Evolutionary conservation across 1,140 invertebrate genomes (phyloP).

Genomic region (Lycorma delicatula): DNA sequence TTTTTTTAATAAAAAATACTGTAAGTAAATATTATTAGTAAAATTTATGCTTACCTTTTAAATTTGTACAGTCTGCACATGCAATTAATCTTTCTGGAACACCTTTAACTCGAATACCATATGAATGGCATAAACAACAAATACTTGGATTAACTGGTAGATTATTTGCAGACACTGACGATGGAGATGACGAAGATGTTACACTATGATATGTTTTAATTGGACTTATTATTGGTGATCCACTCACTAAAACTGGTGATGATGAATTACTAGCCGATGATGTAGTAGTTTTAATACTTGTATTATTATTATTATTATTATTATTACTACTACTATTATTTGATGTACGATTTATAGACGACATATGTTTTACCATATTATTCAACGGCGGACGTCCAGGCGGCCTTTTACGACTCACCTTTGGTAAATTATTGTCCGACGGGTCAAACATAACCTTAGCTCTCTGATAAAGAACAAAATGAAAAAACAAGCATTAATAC

Average conservation of each 20-base stretch:
- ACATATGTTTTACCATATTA: too few relatives aligned
- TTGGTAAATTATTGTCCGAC: conserved; percentile 62
- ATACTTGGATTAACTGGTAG: conserved; percentile 1
- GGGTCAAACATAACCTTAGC: conserved; percentile 65
- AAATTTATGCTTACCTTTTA: conserved; percentile 55
- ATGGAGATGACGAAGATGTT: too few relatives aligned
- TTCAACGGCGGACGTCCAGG: neutral
- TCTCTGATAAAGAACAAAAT: conserved; percentile 35
- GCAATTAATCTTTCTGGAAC: conserved; percentile 57
- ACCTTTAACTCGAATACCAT: conserved; percentile 34
- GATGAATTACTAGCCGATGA: too few relatives aligned
- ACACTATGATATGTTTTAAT: too few relatives aligned
- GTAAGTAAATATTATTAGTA: too few relatives aligned
- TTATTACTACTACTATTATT: too few relatives aligned
- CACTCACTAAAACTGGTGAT: too few relatives aligned
- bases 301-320: too few relatives aligned
- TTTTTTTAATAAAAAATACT: too few relatives aligned
- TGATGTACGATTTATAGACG: too few relatives aligned
- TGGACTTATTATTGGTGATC: too few relatives aligned
- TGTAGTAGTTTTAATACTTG: too few relatives aligned
- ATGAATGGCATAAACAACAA: conserved; percentile 20
- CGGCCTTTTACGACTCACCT: conserved; percentile 43
- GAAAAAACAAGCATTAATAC: neutral
- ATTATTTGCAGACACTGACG: conserved; percentile 4
- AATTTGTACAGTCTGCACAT: conserved; percentile 64